Evolutionary conservation across 64 coral and sea anemone species (phyloP).

Genomic region (Stylophora pistillata): DNA sequence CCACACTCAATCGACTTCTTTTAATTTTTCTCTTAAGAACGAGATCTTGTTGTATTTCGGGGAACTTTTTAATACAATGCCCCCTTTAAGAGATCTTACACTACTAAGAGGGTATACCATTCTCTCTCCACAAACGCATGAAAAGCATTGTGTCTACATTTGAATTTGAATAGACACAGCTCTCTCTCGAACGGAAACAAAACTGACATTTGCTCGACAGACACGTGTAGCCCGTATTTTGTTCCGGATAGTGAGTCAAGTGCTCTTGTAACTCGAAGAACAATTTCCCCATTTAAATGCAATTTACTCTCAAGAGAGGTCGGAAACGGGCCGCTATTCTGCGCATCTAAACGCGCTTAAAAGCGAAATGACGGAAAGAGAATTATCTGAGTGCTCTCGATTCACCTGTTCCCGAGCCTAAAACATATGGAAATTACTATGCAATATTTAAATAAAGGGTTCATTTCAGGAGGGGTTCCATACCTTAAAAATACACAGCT

Average conservation of each 20-base stretch:
- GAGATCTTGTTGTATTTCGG: neutral
- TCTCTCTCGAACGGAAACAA: constrained; percentile 32
- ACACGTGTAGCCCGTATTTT: constrained; percentile 43
- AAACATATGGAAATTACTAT: constrained; percentile 53
- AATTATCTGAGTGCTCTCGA: neutral
- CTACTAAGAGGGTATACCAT: constrained; percentile 27
- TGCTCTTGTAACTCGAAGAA: constrained; percentile 32
- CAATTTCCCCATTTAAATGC: constrained; percentile 42
- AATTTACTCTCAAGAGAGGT: constrained; percentile 26
- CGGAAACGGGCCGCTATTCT: constrained; percentile 19
- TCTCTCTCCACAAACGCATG: constrained; percentile 35
- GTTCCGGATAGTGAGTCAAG: constrained; percentile 36
- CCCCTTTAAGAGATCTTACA: constrained; percentile 41
- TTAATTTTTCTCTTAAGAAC: constrained; percentile 9
- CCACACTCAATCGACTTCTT: neutral
- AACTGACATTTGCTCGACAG: constrained; percentile 21
- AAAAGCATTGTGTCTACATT: constrained; percentile 27
- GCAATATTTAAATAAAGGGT: constrained; percentile 50
- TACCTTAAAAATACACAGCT: constrained; percentile 43
- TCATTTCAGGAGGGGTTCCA: constrained; percentile 53
- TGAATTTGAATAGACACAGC: constrained; percentile 38
- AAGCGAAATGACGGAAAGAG: neutral
- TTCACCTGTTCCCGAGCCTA: constrained; percentile 35
- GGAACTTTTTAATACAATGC: neutral
- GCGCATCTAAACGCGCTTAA: neutral